Base-by-base conservation (phyloP, 1,140 invertebrate genomes). In the Geopemphigus sp. region DNA sequence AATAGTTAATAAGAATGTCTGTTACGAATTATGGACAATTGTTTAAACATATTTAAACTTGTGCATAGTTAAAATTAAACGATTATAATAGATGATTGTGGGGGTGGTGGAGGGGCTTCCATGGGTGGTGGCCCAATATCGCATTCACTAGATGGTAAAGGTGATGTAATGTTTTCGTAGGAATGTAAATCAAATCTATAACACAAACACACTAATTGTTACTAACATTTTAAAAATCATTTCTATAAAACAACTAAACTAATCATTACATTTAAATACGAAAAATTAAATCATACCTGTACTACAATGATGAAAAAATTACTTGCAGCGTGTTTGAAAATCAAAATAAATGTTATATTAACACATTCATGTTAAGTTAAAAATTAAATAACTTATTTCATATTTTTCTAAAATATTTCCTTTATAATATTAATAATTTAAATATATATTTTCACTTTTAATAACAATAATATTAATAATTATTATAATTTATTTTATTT, bases 121-220 rank as follows among this genome's bases (percentile, higher is more conserved):
- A 78, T 47, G 0, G 74, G 74, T 22, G 74, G 74, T 19, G 74
- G 74, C 19, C 74, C 74, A 63, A 78, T 78, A 63, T 78, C 74
- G 6, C 57, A 78, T 50, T 78, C 74, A 63, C 57, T 63, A 26
- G 74, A 78, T 63, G 57, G 29, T 63, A 50, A 26, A 50, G 74
- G 17, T 61, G 74, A 78, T 47, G 39, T 53, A 29, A 78, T 78
- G 45, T 78, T 78, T 50, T 61, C 57, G 1, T 78, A 78, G 74
- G 74, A 78, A 78, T 78, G 74, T 78, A 78, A 78, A 47, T 78
- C 56, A 63, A 50, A 78, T 78, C 74, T 78, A 26, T n/a, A 50
- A 78, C 5, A 68, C 14, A 68, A 76, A 29, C 12, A n/a, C 19
- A 47, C 8, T 24, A 50, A 22, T 47, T 32, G 17, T 39, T 12